Percentiles rank a stretch among this genome's conserved stretches.
Conservation (phyloP, 2,113 vertebrate species). For the Thamnophis sirtalis region DNA sequence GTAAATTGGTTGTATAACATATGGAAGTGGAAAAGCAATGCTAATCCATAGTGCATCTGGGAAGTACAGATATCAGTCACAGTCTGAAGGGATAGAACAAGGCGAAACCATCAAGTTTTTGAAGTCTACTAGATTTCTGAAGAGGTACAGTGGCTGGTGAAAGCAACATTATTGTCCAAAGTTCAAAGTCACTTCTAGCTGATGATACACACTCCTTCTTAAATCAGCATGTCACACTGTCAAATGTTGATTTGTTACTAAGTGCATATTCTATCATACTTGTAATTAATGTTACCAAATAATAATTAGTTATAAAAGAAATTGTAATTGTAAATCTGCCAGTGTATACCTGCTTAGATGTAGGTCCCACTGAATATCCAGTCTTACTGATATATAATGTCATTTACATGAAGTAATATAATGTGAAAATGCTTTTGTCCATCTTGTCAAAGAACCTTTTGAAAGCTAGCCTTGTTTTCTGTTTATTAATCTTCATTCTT, state of each 20-base stretch:
- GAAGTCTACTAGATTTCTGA: not conserved
- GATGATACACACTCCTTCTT: not conserved
- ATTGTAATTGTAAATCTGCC: too few species aligned
- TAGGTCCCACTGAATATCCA: not conserved
- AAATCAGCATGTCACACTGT: not conserved
- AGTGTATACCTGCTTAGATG: not conserved
- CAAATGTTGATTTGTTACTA: not conserved
- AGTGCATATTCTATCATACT: not conserved
- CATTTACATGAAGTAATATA: not conserved
- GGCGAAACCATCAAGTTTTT: not conserved
- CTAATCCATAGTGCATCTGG: not conserved
- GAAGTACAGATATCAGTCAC: not conserved
- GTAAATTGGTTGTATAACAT: not conserved
- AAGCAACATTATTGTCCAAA: not conserved
- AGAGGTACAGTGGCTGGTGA: not conserved
- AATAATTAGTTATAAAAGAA: conserved; percentile 15
- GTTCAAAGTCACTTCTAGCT: not conserved
- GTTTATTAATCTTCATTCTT: conserved; percentile 53
- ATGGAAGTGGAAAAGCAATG: not conserved
- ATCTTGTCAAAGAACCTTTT: conserved; percentile 43
- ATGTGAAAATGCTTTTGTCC: conserved; percentile 25
- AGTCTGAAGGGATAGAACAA: not conserved
- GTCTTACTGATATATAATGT: not conserved
- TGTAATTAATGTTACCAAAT: not conserved
- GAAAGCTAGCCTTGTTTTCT: conserved; percentile 45